These are phyloP conservation scores for Myripristis jacobus DNA, from an alignment of 2,797 vertebrate genomes.

Conservation along the genomic window DNA sequence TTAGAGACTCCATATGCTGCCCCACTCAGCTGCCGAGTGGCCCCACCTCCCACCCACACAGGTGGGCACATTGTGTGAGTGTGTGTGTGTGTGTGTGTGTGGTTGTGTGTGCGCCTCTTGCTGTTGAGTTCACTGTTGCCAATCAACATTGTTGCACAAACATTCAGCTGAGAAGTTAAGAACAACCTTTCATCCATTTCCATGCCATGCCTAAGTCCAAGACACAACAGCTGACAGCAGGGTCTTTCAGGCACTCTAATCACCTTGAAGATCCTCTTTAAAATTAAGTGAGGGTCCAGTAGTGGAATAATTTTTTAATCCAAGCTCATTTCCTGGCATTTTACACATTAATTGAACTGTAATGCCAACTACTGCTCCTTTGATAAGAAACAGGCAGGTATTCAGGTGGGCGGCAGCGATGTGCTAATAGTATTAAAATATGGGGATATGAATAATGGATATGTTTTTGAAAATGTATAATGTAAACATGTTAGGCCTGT, in stretches of 20 bases:
- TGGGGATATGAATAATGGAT: slow-evolving; percentile 90
- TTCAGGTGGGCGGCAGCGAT: slow-evolving; percentile 85
- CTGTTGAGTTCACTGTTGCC: slow-evolving; percentile 29
- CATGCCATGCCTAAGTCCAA: slow-evolving; percentile 13
- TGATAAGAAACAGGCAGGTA: slow-evolving; percentile 83
- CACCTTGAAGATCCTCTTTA: slow-evolving; percentile 24
- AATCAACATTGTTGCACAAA: slow-evolving; percentile 27
- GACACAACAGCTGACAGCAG: background rate
- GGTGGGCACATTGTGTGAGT: slow-evolving; percentile 61
- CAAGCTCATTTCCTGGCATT: slow-evolving; percentile 19
- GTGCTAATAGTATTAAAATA: slow-evolving; percentile 87
- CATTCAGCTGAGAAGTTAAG: slow-evolving; percentile 14
- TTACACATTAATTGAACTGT: slow-evolving; percentile 29
- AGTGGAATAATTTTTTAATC: slow-evolving; percentile 31
- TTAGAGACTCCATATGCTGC: slow-evolving; percentile 87
- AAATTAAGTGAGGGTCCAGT: slow-evolving; percentile 23
- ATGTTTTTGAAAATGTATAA: slow-evolving; percentile 90
- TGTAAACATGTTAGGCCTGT: slow-evolving; percentile 88
- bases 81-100: slow-evolving; percentile 15
- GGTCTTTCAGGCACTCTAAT: slow-evolving; percentile 1
- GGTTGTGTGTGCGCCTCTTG: slow-evolving; percentile 7
- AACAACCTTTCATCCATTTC: slow-evolving; percentile 32
- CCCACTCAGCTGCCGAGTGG: slow-evolving; percentile 75
- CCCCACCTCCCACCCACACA: slow-evolving; percentile 75
- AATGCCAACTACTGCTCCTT: slow-evolving; percentile 46